Conservation (phyloP, 2,797 vertebrate species). For the Hypotaenidia okinawae region DNA sequence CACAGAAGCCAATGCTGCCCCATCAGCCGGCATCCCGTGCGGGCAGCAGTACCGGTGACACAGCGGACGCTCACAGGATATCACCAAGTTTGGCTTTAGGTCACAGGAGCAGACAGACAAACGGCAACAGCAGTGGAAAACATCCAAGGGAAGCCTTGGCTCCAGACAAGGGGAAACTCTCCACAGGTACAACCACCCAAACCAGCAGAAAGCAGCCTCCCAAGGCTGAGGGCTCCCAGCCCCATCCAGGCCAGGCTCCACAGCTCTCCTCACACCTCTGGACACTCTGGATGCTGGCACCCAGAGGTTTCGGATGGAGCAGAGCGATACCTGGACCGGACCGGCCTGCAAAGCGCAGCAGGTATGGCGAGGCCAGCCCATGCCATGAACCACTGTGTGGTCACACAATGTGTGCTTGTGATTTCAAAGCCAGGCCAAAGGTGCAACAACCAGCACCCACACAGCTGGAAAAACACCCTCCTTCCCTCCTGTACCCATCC, state of each 20-base stretch:
- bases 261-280: accelerated
- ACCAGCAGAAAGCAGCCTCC: background rate
- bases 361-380: background rate
- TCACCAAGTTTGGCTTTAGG: conserved; percentile 33
- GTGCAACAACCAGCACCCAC: background rate
- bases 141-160: background rate
- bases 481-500: background rate
- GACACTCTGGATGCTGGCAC: accelerated
- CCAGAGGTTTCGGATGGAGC: background rate
- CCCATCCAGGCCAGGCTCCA: no score
- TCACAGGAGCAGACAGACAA: conserved; percentile 39
- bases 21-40: background rate
- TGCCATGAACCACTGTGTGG: background rate
- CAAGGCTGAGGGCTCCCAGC: no score
- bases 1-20: background rate
- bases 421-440: background rate
- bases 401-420: background rate
- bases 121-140: background rate
- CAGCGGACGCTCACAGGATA: background rate
- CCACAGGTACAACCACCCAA: background rate
- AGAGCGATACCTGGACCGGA: background rate
- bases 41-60: background rate
- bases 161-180: background rate
- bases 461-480: background rate
- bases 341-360: background rate